Percentiles rank a stretch among this genome's conserved stretches.
Conservation (phyloP, 1,140 invertebrate genomes). For the Drosophila parvula region DNA sequence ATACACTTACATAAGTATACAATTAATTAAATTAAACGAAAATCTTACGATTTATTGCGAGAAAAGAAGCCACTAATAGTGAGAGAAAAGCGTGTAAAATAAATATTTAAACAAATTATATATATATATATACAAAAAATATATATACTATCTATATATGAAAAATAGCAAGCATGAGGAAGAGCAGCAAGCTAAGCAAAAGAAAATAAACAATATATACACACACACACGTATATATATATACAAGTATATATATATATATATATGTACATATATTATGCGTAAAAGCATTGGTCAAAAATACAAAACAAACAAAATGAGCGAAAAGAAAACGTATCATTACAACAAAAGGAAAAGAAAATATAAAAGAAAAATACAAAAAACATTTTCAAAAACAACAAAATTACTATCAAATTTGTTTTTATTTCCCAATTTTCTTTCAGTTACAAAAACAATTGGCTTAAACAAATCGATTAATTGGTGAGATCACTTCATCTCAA, state of each 20-base stretch:
- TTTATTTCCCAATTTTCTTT: conserved; percentile 63
- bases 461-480: conserved; percentile 28
- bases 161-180: conserved; percentile 34
- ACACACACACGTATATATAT: not conserved
- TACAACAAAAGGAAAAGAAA: conserved; percentile 51
- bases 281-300: conserved; percentile 56
- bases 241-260: not conserved
- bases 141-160: conserved; percentile 28
- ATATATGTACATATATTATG: conserved; percentile 16
- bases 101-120: conserved; percentile 66
- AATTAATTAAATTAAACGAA: conserved; percentile 81
- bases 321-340: conserved; percentile 65
- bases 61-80: conserved; percentile 48
- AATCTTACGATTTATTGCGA: conserved; percentile 66
- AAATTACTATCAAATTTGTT: conserved; percentile 68
- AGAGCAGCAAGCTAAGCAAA: conserved; percentile 18
- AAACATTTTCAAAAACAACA: conserved; percentile 71
- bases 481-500: not conserved
- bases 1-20: conserved; percentile 81
- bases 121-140: conserved; percentile 30
- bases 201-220: conserved; percentile 31
- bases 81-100: conserved; percentile 55
- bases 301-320: conserved; percentile 35
- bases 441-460: conserved; percentile 60
- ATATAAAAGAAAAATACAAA: conserved; percentile 56